Base-by-base conservation (phyloP, 2,888 invertebrate species). In the Lymantria monacha region DNA sequence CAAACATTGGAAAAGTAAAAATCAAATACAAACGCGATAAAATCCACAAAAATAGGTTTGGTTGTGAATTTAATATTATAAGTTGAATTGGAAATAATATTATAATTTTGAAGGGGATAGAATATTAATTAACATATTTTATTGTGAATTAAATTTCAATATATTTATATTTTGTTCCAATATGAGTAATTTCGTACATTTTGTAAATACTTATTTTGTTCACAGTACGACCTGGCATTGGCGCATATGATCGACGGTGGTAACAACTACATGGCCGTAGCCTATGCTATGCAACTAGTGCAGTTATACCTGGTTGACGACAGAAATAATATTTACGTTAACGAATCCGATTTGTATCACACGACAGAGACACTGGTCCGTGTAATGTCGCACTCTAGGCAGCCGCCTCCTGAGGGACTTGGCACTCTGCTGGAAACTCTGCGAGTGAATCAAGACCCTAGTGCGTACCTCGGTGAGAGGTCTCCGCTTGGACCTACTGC, bases 211-310 rank as follows among this genome's bases (percentile, higher is more conserved):
- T 33, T 5, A 10, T 33, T 48, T 46, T 49, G 37, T 15, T 14
- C 0, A 37, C 93, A 95, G 81, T 96, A 96, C 71, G 98, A 98
- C 83, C 81, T 95, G 48, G 94, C 96, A 45, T 83, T 98, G 31
- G 95, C 97, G 0, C 95, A 96, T 68, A 93, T 95, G 59, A 96
- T 99, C 94, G 98, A 98, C 67, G 95, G 94, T 76, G 97, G 96
- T 0, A 94, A 93, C 74, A 95, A 95, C 81, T 93, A 93, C 64
- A 93, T 96, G 86, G 97, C 96, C 0, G 95, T 97, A 0, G 94
- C 94, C 7, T 98, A 98, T 79, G 96, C 97, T 11, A 98, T 97
- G 94, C 97, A 98, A 70, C 90, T 99, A 14, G 94, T 98, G 1
- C 97, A 97, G 81, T 91, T 96, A 51, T 96, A 97, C 74, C 92